These are phyloP conservation scores for Palythoa heliodiscus DNA, from an alignment of 92 coral and sea anemone genomes.

Conservation along the genomic window DNA sequence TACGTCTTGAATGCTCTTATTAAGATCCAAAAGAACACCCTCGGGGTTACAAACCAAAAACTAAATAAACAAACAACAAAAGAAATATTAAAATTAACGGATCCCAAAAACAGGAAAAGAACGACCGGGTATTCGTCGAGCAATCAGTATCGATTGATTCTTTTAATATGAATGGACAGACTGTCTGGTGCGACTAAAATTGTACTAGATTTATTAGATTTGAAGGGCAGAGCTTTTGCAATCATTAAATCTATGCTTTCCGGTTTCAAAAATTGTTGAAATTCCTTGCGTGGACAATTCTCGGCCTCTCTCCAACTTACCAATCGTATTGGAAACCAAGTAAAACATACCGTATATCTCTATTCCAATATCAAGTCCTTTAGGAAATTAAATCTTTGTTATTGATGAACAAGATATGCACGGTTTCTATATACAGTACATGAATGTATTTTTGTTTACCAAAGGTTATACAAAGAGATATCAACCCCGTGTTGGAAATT, in stretches of 20 bases:
- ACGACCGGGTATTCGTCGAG: background rate
- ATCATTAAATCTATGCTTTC: background rate
- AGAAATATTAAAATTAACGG: slow-evolving; percentile 2
- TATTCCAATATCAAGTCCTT: background rate
- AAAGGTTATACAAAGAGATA: background rate
- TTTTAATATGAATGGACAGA: no score
- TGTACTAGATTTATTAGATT: background rate
- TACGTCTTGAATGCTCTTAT: background rate
- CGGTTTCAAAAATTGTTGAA: background rate
- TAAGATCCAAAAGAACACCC: slow-evolving; percentile 8
- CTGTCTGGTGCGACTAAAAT: background rate
- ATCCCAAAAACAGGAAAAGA: background rate
- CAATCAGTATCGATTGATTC: background rate
- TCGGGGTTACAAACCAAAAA: background rate
- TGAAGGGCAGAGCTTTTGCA: background rate
- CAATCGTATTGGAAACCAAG: background rate
- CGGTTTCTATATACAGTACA: background rate
- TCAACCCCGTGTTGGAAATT: background rate
- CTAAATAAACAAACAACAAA: slow-evolving; percentile 10
- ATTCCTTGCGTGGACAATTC: background rate
- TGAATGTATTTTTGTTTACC: background rate
- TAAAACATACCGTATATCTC: background rate
- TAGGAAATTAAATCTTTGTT: background rate
- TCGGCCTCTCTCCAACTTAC: background rate
- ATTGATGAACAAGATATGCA: background rate